Evolutionary conservation across 2,113 vertebrate species (phyloP), one percentile per base, ranked within the genome.

Genomic region (Poeciliopsis occidentalis): DNA sequence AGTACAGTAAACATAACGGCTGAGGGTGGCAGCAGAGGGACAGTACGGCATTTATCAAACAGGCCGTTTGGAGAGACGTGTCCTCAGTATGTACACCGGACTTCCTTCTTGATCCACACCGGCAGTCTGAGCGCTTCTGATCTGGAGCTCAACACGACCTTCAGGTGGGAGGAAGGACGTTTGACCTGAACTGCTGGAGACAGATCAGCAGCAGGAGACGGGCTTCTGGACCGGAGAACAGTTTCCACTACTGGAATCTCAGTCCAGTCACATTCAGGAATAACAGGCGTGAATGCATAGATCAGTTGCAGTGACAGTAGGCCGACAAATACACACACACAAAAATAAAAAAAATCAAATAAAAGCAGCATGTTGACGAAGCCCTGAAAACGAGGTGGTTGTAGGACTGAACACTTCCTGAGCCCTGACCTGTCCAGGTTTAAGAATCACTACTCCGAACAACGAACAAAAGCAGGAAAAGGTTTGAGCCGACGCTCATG

Each of bases 1-100:
- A 95, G 95, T 96, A 96, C 95, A 95, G 96, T 97, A 97, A 97
- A 97, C 96, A 96, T 96, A 69, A 96, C 93, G 95, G 95, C 90
- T 93, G 94, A 95, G 95, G 95, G 94, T 89, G 94, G 75, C 79
- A 91, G 92, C 84, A 77, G 67, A 87, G 24, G 51, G 24, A 57
- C 51, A 57, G 51, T n/a, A 57, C 51, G 10, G 51, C 51, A 1
- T 72, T 63, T 44, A 62, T 54, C 11, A 71, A 71, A 83, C 70
- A 73, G 62, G 64, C 67, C 60, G 57, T 69, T 77, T 30, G 41
- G 62, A 37, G 34, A 11, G 34, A 12, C 34, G 75, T 51, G 8
- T 73, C 72, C 66, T 79, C 75, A 0, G 63, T 64, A 71, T 75
- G 0, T 60, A 81, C 75, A 70, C 31, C n/a, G 12, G 54, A 65